These are phyloP conservation scores for Panthera leo DNA, from an alignment of 2,113 vertebrate genomes.

Conservation along the genomic window DNA sequence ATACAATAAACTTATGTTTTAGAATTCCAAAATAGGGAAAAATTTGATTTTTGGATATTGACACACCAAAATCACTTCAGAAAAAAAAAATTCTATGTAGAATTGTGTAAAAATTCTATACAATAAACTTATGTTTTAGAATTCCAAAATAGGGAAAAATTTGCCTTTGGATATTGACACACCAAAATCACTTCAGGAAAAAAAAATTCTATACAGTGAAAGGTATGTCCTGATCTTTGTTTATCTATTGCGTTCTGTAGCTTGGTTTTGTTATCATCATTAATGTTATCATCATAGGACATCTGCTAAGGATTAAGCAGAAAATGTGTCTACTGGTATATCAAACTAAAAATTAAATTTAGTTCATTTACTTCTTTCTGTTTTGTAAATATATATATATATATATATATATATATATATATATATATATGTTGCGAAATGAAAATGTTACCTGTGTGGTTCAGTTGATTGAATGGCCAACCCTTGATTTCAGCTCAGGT, in stretches of 20 bases:
- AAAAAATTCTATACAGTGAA: neutral
- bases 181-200: neutral
- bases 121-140: neutral
- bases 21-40: neutral
- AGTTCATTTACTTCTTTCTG: neutral
- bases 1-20: neutral
- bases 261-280: neutral
- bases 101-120: neutral
- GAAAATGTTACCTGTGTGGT: neutral
- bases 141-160: neutral
- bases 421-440: neutral
- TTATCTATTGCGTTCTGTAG: neutral
- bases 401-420: neutral
- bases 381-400: neutral
- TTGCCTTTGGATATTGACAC: neutral
- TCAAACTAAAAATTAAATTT: neutral
- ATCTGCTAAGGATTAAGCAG: neutral
- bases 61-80: neutral
- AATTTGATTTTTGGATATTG: neutral
- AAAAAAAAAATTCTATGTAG: too few species aligned
- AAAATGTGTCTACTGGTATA: neutral
- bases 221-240: neutral
- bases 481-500: too few species aligned
- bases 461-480: too few species aligned
- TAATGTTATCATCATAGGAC: neutral